Evolutionary conservation across 2,888 invertebrate species (phyloP).

Genomic region (Saturnia japonica): DNA sequence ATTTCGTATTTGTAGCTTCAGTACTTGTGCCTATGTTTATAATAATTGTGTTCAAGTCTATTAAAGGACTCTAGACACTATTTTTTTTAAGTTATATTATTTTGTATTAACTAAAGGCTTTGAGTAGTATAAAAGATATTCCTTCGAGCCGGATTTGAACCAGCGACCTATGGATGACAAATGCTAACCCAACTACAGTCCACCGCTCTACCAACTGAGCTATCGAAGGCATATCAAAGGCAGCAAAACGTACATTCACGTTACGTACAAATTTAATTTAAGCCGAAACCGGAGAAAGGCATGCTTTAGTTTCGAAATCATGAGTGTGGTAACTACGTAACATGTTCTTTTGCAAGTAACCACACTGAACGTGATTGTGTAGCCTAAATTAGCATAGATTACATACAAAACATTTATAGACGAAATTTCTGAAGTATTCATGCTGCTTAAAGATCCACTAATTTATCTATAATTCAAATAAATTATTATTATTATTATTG

Average conservation of each 20-base stretch:
- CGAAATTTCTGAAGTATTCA: too few species aligned
- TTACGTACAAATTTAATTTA: neutral
- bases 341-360: neutral
- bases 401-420: too few species aligned
- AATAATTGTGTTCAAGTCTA: too few species aligned
- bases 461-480: too few species aligned
- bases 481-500: too few species aligned
- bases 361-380: neutral
- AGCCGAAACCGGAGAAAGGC: neutral
- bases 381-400: neutral
- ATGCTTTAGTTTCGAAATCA: constrained; percentile 12
- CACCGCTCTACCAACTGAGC: constrained; percentile 83
- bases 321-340: neutral
- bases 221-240: constrained; percentile 66
- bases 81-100: neutral
- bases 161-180: constrained; percentile 83
- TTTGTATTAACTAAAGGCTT: neutral
- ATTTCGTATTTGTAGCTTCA: too few species aligned
- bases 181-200: constrained; percentile 65
- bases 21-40: too few species aligned
- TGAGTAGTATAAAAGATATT: constrained; percentile 38
- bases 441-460: too few species aligned
- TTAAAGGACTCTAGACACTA: neutral
- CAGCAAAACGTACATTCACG: neutral
- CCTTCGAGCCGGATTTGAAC: constrained; percentile 84